A percentile compares a stretch with the other conserved stretches of the same genome.
Conservation (phyloP, 2,113 vertebrate species). For the Cynocephalus volans region DNA sequence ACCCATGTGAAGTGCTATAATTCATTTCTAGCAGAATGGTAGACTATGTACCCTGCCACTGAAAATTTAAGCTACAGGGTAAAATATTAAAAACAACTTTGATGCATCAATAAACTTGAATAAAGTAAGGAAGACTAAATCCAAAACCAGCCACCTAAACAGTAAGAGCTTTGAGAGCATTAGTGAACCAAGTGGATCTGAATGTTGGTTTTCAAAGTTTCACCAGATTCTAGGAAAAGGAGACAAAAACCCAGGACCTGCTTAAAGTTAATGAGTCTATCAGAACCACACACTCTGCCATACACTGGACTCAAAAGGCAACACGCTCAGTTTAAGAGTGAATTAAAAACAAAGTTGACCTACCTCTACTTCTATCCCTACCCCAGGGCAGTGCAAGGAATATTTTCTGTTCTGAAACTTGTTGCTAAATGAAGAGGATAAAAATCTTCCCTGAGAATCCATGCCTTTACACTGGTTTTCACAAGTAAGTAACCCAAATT, state of each 20-base stretch:
- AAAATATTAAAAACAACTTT: neutral
- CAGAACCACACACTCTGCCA: neutral
- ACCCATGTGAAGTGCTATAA: neutral
- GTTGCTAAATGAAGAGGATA: neutral
- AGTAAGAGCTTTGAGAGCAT: neutral
- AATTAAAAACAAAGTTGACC: neutral
- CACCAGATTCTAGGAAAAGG: neutral
- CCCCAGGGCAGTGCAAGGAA: neutral
- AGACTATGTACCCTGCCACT: neutral
- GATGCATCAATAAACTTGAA: neutral
- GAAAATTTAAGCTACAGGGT: neutral
- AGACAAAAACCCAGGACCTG: neutral
- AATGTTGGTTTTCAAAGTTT: neutral
- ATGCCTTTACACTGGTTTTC: neutral
- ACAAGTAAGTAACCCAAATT: neutral
- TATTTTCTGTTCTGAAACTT: neutral
- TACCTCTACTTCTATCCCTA: neutral
- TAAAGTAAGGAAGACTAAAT: neutral
- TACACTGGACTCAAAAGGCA: neutral
- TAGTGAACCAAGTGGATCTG: neutral
- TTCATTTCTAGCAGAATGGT: neutral
- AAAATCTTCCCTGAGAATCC: neutral
- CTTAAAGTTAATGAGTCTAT: neutral
- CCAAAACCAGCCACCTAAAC: neutral
- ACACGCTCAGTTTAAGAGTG: neutral